Conservation (phyloP, 2,888 invertebrate genomes). For the Pollenia angustigena region DNA sequence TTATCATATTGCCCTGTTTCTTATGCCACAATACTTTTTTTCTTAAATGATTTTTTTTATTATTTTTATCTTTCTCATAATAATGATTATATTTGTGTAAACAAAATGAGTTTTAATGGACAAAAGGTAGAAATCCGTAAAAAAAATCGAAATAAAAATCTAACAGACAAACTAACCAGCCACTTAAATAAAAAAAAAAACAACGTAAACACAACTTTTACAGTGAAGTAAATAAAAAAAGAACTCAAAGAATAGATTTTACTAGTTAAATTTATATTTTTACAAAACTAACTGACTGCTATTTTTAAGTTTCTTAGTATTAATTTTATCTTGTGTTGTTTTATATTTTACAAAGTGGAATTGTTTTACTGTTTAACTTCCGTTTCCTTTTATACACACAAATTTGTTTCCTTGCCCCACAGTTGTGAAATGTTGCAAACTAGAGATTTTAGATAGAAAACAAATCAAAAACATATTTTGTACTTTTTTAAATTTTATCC, state of each 20-base stretch:
- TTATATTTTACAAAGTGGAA: conserved; percentile 21
- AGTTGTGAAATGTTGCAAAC: not conserved
- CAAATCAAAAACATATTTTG: too few species aligned
- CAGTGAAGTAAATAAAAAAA: not conserved
- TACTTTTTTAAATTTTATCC: too few species aligned
- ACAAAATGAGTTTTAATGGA: conserved; percentile 39
- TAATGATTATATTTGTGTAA: conserved; percentile 14
- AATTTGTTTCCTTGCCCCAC: too few species aligned
- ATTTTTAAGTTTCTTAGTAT: conserved; percentile 8
- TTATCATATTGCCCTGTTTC: conserved; percentile 24
- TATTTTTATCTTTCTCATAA: conserved; percentile 19
- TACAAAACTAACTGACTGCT: not conserved
- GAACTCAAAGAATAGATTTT: not conserved
- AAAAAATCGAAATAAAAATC: not conserved
- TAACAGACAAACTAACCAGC: not conserved
- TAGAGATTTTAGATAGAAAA: too few species aligned
- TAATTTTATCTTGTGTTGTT: not conserved
- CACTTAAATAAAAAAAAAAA: conserved; percentile 6
- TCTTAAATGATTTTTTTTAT: conserved; percentile 17
- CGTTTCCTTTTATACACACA: conserved; percentile 1
- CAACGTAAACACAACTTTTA: not conserved
- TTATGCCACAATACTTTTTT: not conserved
- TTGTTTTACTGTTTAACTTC: conserved; percentile 43
- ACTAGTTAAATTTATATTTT: too few species aligned
- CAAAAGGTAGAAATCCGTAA: conserved; percentile 15